Conservation (phyloP, 2,888 invertebrate species). For the Itoplectis maculator region DNA sequence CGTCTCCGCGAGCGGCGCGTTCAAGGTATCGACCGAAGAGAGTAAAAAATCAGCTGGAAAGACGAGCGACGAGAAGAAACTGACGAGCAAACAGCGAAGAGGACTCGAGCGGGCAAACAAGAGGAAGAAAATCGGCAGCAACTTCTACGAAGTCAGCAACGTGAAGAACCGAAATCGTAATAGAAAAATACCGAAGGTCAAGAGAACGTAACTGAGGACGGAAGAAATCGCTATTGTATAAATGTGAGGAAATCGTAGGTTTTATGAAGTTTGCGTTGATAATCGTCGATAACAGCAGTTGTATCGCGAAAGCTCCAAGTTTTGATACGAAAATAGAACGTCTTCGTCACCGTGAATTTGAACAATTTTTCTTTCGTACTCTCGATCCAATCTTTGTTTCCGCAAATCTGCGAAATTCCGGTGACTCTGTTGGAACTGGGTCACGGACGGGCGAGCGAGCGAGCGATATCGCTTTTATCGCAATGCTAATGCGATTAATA, state of each 20-base stretch:
- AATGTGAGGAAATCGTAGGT: background rate
- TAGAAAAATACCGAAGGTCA: slow-evolving; percentile 85
- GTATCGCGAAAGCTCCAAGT: background rate
- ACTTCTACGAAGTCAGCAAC: slow-evolving; percentile 95
- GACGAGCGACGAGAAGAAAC: slow-evolving; percentile 84
- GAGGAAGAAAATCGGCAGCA: slow-evolving; percentile 93
- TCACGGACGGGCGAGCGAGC: no score
- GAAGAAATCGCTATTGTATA: background rate
- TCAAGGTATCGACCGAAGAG: slow-evolving; percentile 83
- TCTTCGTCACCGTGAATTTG: background rate
- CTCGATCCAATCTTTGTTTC: slow-evolving; percentile 81
- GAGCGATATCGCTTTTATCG: no score
- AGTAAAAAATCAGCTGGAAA: slow-evolving; percentile 74
- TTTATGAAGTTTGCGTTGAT: slow-evolving; percentile 20
- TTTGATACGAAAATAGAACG: slow-evolving; percentile 1
- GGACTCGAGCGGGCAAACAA: slow-evolving; percentile 91
- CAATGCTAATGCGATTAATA: no score
- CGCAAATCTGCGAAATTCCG: no score
- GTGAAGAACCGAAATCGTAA: slow-evolving; percentile 94
- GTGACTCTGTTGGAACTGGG: no score
- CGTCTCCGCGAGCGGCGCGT: slow-evolving; percentile 83
- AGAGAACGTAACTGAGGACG: slow-evolving; percentile 56
- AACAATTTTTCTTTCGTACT: background rate
- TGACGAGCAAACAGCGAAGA: slow-evolving; percentile 92
- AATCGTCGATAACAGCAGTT: background rate